A percentile compares a stretch with the other conserved stretches of the same genome.
Evolutionary conservation across 2,797 vertebrate species (phyloP).

Genomic region (Halcyon chelicuti): DNA sequence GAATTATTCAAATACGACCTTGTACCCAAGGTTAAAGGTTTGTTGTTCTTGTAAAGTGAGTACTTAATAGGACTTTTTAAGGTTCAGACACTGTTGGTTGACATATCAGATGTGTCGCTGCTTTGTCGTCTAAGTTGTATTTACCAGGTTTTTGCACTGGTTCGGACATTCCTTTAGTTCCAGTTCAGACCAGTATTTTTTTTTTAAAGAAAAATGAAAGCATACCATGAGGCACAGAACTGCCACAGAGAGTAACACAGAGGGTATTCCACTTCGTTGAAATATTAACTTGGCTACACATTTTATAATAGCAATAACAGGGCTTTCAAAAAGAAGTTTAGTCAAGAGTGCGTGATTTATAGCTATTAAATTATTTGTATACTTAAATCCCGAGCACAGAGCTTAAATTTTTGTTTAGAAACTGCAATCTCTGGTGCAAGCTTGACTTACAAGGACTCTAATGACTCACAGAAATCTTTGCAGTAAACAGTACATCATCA

Average conservation of each 20-base stretch:
- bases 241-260: background rate
- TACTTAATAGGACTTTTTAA: background rate
- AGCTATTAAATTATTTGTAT: background rate
- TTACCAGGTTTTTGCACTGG: background rate
- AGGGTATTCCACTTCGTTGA: background rate
- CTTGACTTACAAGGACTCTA: background rate
- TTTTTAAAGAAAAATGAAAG: background rate
- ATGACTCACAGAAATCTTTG: background rate
- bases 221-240: background rate
- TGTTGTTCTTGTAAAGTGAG: background rate
- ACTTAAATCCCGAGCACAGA: background rate
- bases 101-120: background rate
- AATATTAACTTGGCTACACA: background rate
- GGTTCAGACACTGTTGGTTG: background rate
- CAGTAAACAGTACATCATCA: background rate
- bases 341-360: background rate
- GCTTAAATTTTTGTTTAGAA: background rate
- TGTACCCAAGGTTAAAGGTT: background rate
- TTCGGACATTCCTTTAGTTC: background rate
- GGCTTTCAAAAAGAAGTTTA: background rate
- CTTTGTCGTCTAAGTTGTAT: background rate
- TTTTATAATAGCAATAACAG: background rate
- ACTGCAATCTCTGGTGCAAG: background rate
- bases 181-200: background rate
- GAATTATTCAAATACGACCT: background rate